Conservation (phyloP, 2,113 vertebrate species). For the Theristicus caerulescens region DNA sequence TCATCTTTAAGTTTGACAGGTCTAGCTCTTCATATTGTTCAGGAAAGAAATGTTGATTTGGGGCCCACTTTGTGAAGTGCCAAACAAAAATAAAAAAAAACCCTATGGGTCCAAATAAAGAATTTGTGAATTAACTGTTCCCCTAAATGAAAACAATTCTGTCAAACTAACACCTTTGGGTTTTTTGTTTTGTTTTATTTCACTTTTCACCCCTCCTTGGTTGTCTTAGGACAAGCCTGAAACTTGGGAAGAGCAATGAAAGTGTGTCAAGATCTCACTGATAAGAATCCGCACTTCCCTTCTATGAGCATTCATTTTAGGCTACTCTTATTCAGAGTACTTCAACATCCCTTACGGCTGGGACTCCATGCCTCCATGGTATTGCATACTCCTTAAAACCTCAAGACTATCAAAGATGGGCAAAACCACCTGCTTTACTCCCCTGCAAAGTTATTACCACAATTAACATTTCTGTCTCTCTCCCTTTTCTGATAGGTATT, state of each 20-base stretch:
- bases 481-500: not conserved
- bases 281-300: constrained; percentile 79
- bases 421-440: not conserved
- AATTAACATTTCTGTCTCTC: not conserved
- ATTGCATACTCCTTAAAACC: not conserved
- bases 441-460: no score
- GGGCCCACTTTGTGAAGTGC: not conserved
- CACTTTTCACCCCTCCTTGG: no score
- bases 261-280: constrained; percentile 75
- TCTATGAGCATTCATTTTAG: constrained; percentile 75
- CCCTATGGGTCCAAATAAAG: not conserved
- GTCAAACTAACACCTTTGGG: not conserved
- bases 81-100: not conserved
- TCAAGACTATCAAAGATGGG: not conserved
- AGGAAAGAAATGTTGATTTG: not conserved
- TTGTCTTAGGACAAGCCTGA: constrained; percentile 76
- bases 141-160: not conserved
- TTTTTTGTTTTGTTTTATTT: not conserved
- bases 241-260: constrained; percentile 79
- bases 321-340: constrained; percentile 77
- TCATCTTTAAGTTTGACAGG: not conserved
- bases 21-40: not conserved
- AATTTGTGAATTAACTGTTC: not conserved
- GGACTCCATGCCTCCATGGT: constrained; percentile 79
- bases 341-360: constrained; percentile 78